phyloP scores from a whole-genome alignment of 2,113 vertebrate species.

The Petroica traversi region DNA sequence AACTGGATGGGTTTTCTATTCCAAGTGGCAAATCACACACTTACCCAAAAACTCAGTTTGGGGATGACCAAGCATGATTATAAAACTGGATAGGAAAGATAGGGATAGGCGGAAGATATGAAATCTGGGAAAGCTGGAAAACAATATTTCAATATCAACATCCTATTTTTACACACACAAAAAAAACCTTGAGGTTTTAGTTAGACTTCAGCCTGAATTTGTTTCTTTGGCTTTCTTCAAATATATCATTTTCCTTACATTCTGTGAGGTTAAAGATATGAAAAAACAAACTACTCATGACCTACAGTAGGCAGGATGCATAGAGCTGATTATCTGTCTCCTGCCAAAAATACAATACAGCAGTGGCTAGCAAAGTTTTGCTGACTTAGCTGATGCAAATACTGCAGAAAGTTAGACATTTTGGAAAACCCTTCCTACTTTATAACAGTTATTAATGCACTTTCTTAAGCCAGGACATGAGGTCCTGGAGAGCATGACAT shows the following conservation, averaged over 20 bases:
- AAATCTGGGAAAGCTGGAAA: neutral
- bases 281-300: neutral
- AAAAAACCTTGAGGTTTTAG: neutral
- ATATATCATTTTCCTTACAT: neutral
- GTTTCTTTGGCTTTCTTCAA: neutral
- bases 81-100: neutral
- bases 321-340: neutral
- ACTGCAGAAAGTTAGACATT: neutral
- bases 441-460: neutral
- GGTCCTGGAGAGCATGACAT: neutral
- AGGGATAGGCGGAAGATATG: neutral
- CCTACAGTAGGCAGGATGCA: neutral
- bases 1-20: neutral
- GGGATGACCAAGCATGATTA: neutral
- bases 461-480: neutral
- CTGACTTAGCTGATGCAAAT: neutral
- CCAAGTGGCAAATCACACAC: neutral
- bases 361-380: neutral
- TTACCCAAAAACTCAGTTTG: neutral
- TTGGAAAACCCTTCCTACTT: neutral
- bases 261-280: neutral
- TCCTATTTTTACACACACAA: neutral
- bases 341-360: neutral
- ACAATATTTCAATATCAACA: neutral
- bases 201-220: neutral